These are phyloP conservation scores for Zelleria hepariella DNA, from an alignment of 2,888 invertebrate species.

Conservation along the genomic window DNA sequence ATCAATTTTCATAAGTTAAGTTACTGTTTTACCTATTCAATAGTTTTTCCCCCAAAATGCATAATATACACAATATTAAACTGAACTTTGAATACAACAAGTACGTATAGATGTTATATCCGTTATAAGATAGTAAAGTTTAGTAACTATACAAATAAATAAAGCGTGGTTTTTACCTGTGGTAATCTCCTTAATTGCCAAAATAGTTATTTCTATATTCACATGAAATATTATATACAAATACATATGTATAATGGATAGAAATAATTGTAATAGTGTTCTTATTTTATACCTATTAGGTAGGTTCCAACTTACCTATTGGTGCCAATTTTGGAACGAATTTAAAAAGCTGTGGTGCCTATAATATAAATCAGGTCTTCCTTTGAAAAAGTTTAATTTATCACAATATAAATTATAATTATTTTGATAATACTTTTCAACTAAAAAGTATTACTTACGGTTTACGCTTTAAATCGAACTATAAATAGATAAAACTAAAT, in stretches of 20 bases:
- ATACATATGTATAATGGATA: not conserved
- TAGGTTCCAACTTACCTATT: constrained; percentile 3
- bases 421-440: constrained; percentile 20
- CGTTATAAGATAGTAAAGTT: constrained; percentile 8
- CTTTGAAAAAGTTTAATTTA: constrained; percentile 27
- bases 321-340: constrained; percentile 18
- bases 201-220: constrained; percentile 37
- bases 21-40: constrained; percentile 6
- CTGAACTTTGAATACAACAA: not conserved
- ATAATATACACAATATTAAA: not conserved
- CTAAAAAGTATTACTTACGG: constrained; percentile 58
- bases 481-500: constrained; percentile 32
- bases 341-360: constrained; percentile 34
- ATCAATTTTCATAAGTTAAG: constrained; percentile 11
- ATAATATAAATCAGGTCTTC: constrained; percentile 51
- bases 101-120: not conserved
- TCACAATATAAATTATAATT: constrained; percentile 22
- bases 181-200: constrained; percentile 72
- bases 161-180: constrained; percentile 49
- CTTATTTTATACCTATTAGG: not conserved
- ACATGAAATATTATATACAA: not conserved
- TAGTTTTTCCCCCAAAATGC: constrained; percentile 9
- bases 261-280: not conserved
- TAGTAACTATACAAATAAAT: constrained; percentile 17
- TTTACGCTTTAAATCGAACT: constrained; percentile 64